These are phyloP conservation scores for Tyrannus savana DNA, from an alignment of 2,113 vertebrate species.

Conservation along the genomic window DNA sequence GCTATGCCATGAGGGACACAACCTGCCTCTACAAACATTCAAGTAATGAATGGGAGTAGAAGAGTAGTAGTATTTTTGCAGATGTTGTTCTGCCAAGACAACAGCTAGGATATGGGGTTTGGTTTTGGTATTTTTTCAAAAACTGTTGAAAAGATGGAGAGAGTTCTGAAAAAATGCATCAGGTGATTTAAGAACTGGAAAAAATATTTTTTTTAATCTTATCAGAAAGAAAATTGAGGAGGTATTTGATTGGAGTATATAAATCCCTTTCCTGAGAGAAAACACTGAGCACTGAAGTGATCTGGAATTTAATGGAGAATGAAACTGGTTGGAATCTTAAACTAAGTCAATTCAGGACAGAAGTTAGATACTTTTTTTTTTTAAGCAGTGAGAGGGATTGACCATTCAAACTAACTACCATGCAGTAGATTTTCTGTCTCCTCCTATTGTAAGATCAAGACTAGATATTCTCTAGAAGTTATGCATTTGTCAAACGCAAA, in stretches of 20 bases:
- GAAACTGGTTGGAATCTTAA: neutral
- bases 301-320: neutral
- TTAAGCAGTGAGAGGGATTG: neutral
- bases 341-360: neutral
- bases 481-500: constrained; percentile 26
- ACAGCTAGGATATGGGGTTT: neutral
- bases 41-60: neutral
- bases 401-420: constrained; percentile 14
- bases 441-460: constrained; percentile 32
- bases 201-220: neutral
- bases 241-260: neutral
- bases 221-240: neutral
- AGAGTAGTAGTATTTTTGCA: neutral
- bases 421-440: constrained; percentile 19
- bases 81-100: neutral
- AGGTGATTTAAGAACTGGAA: neutral
- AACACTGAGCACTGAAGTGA: neutral
- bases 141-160: neutral
- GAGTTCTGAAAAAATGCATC: neutral
- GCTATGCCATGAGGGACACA: neutral
- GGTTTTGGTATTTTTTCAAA: neutral
- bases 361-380: neutral
- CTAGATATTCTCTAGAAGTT: constrained; percentile 21
- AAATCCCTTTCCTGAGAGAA: neutral
- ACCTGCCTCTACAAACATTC: neutral